Conservation (phyloP, 2,888 invertebrate species). For the Bimastos eiseni region DNA sequence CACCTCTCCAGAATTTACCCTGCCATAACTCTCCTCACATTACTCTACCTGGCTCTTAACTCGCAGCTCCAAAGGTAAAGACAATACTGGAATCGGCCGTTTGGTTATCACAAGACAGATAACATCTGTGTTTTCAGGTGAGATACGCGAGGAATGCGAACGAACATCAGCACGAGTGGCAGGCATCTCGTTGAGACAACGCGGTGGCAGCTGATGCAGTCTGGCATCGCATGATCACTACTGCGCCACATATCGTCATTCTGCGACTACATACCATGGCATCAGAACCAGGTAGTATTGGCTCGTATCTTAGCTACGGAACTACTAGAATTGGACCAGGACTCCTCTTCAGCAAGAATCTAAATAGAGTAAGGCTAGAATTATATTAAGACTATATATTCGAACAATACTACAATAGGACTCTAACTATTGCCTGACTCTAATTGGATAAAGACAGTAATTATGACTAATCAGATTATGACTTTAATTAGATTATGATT, state of each 20-base stretch:
- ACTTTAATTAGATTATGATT: too few species aligned
- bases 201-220: too few species aligned
- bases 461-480: too few species aligned
- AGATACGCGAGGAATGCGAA: not conserved
- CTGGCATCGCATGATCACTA: not conserved
- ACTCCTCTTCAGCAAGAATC: too few species aligned
- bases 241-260: not conserved
- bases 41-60: not conserved
- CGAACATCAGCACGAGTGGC: not conserved
- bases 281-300: not conserved
- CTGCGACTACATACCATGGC: not conserved
- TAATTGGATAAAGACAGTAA: too few species aligned
- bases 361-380: too few species aligned
- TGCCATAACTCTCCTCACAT: not conserved
- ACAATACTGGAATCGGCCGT: not conserved
- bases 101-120: slow-evolving; percentile 5
- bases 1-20: too few species aligned
- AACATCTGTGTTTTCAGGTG: not conserved
- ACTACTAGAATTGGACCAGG: too few species aligned
- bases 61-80: not conserved
- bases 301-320: not conserved
- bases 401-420: too few species aligned
- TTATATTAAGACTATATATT: too few species aligned
- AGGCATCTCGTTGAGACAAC: not conserved
- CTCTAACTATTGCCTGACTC: too few species aligned